A percentile compares a stretch with the other conserved stretches of the same genome.
Conservation (phyloP, 2,113 vertebrate species). For the Oplegnathus fasciatus region DNA sequence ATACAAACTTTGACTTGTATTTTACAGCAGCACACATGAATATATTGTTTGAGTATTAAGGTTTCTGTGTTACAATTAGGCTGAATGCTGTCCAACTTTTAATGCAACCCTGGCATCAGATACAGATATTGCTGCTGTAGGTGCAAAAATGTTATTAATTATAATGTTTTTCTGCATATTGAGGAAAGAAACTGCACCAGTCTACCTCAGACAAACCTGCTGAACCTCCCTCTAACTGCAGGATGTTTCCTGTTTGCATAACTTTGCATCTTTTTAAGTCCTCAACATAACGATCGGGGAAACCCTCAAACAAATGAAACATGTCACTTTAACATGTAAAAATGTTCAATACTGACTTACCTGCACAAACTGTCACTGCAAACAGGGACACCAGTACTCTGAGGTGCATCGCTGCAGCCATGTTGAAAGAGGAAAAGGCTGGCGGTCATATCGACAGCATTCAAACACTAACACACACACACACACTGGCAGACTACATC, state of each 20-base stretch:
- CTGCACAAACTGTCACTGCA: not conserved
- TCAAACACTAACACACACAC: conserved; percentile 13
- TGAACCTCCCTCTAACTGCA: not conserved
- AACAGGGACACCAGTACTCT: conserved; percentile 52
- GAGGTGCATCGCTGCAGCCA: conserved; percentile 58
- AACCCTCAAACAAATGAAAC: not conserved
- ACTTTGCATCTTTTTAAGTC: conserved; percentile 52
- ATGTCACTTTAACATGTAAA: not conserved
- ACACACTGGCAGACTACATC: conserved; percentile 62
- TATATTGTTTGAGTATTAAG: not conserved
- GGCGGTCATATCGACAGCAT: conserved; percentile 28
- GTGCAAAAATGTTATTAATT: not conserved
- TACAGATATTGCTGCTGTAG: not conserved
- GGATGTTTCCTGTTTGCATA: conserved; percentile 51
- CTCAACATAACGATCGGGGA: not conserved
- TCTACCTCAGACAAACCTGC: not conserved
- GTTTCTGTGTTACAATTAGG: not conserved
- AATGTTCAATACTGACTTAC: conserved; percentile 66
- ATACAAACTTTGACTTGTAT: not conserved
- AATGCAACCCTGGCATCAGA: not conserved
- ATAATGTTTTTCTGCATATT: not conserved
- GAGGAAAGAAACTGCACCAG: not conserved
- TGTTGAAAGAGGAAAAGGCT: conserved; percentile 56
- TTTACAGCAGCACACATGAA: not conserved
- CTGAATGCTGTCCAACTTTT: not conserved